phyloP scores from a whole-genome alignment of 2,888 invertebrate species.

The Acrobasis suavella region DNA sequence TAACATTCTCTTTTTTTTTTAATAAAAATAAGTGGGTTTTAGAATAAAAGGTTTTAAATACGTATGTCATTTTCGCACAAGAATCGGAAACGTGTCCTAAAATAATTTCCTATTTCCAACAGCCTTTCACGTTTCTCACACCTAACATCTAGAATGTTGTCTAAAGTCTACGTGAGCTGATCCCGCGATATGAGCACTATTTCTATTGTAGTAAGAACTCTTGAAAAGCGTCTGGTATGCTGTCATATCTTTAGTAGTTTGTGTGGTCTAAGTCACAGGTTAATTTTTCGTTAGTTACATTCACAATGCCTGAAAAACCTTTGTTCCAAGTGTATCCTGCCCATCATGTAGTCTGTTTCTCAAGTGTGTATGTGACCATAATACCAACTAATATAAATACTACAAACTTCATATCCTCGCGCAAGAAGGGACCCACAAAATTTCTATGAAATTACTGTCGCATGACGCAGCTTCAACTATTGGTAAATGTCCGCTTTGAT shows the following conservation, averaged over 20 bases:
- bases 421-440: too few relatives aligned
- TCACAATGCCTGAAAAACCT: not conserved
- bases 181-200: conserved; percentile 22
- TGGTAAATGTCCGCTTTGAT: too few relatives aligned
- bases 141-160: conserved; percentile 21
- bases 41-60: not conserved
- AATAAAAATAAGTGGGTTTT: too few relatives aligned
- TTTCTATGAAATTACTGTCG: too few relatives aligned
- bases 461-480: too few relatives aligned
- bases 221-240: conserved; percentile 27
- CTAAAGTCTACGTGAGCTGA: conserved; percentile 12
- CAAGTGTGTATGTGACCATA: too few relatives aligned
- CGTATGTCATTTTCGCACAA: conserved; percentile 3
- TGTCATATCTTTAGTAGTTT: conserved; percentile 24
- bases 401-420: too few relatives aligned
- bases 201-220: conserved; percentile 30
- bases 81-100: conserved; percentile 25
- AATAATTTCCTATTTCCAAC: conserved; percentile 35
- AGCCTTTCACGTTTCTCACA: conserved; percentile 28
- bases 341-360: too few relatives aligned
- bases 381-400: too few relatives aligned
- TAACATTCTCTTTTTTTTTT: too few relatives aligned
- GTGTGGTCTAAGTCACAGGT: conserved; percentile 23
- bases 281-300: not conserved
- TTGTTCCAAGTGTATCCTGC: not conserved